Percentiles rank a stretch among this genome's conserved stretches.
These are phyloP conservation scores for Helicolenus hilgendorfi DNA, from an alignment of 2,797 vertebrate genomes.

Conservation along the genomic window DNA sequence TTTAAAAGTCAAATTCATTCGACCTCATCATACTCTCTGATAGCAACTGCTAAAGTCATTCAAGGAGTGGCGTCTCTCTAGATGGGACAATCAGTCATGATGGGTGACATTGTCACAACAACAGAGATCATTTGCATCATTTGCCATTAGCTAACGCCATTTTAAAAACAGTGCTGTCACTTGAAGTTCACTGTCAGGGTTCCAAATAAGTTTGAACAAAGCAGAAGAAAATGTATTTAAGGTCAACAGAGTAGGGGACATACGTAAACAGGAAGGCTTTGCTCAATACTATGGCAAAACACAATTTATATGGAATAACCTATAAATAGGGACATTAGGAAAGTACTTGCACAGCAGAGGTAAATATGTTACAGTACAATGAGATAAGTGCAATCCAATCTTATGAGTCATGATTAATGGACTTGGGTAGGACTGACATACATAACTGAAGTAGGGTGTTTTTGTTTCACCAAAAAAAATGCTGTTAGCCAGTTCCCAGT, in stretches of 20 bases:
- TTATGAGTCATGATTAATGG: conserved; percentile 8
- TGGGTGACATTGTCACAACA: neutral
- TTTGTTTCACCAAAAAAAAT: no score
- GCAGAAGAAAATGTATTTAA: neutral
- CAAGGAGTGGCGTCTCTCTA: neutral
- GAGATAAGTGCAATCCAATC: neutral
- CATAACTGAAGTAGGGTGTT: neutral
- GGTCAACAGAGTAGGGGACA: neutral
- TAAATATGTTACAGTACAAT: neutral
- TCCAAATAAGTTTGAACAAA: neutral
- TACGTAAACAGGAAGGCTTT: neutral
- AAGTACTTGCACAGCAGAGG: neutral
- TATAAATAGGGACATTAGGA: neutral
- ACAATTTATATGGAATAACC: neutral
- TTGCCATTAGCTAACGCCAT: neutral
- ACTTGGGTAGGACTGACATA: neutral
- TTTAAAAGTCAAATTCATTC: neutral
- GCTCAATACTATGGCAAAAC: neutral
- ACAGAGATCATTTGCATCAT: conserved; percentile 3
- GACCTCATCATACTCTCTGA: conserved; percentile 1
- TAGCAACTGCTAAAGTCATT: neutral
- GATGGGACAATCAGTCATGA: neutral
- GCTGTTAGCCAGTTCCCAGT: no score
- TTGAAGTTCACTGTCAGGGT: neutral
- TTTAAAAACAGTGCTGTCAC: neutral